Evolutionary conservation across 1,140 invertebrate genomes (phyloP).

Genomic region (Caenorhabditis inopinata): DNA sequence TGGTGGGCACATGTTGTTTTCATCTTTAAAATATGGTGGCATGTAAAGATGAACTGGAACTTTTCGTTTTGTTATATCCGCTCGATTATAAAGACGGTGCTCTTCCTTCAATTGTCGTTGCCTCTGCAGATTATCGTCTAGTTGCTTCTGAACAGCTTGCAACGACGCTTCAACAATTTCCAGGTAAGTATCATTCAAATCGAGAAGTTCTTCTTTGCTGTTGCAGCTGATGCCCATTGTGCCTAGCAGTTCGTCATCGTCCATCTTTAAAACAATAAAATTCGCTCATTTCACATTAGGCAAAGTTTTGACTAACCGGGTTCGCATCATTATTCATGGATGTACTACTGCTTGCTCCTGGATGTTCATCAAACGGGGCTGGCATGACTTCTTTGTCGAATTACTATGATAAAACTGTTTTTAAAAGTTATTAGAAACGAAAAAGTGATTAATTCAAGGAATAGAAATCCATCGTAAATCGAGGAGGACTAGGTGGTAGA

Average conservation of each 20-base stretch:
- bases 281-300: too few species aligned
- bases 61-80: conserved; percentile 16
- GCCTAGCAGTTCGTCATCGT: not conserved
- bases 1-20: conserved; percentile 40
- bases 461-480: too few species aligned
- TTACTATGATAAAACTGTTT: too few species aligned
- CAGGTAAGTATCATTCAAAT: not conserved
- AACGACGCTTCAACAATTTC: not conserved
- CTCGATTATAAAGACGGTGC: not conserved
- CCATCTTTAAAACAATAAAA: too few species aligned
- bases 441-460: too few species aligned
- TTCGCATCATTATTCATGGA: too few species aligned
- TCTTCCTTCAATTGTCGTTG: conserved; percentile 2
- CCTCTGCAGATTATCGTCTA: not conserved
- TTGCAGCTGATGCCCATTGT: not conserved
- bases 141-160: not conserved
- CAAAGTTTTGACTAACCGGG: too few species aligned
- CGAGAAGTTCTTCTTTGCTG: not conserved
- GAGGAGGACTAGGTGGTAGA: too few species aligned
- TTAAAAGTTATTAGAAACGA: too few species aligned
- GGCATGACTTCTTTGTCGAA: too few species aligned
- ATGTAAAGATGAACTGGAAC: conserved; percentile 40
- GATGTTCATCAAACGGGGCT: too few species aligned
- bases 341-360: too few species aligned
- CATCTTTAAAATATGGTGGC: conserved; percentile 51